Evolutionary conservation across 1,140 invertebrate genomes (phyloP).

Genomic region (Neoseiulus cucumeris): DNA sequence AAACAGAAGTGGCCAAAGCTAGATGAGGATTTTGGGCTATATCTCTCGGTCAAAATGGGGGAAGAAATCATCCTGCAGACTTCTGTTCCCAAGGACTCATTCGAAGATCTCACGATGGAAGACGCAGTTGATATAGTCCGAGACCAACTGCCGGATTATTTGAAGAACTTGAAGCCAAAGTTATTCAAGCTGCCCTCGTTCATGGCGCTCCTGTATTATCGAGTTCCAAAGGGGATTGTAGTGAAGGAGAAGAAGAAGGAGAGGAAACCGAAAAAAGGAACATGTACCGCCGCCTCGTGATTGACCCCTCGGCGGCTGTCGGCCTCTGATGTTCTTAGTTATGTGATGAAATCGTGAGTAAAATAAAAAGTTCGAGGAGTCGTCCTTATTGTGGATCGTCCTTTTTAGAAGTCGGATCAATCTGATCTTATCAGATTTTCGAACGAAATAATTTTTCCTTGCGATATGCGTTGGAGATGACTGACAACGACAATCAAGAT

Average conservation of each 20-base stretch:
- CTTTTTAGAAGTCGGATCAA: too few relatives aligned
- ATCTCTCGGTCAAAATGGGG: conserved; percentile 17
- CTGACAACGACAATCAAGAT: too few relatives aligned
- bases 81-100: neutral
- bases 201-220: neutral
- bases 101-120: neutral
- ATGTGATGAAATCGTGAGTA: too few relatives aligned
- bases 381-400: too few relatives aligned
- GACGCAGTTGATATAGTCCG: neutral
- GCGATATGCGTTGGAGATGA: too few relatives aligned
- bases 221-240: neutral
- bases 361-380: too few relatives aligned
- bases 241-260: neutral
- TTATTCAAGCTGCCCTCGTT: neutral
- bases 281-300: too few relatives aligned
- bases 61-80: conserved; percentile 16
- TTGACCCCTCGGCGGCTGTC: too few relatives aligned
- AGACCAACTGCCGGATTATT: neutral
- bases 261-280: too few relatives aligned
- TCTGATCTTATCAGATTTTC: too few relatives aligned
- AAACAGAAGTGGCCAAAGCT: conserved; percentile 51
- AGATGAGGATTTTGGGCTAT: conserved; percentile 40
- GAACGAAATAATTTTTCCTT: too few relatives aligned
- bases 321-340: too few relatives aligned
- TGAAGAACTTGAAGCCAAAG: neutral